These are phyloP conservation scores for Crocallis elinguaria DNA, from an alignment of 2,888 invertebrate species.

Conservation along the genomic window DNA sequence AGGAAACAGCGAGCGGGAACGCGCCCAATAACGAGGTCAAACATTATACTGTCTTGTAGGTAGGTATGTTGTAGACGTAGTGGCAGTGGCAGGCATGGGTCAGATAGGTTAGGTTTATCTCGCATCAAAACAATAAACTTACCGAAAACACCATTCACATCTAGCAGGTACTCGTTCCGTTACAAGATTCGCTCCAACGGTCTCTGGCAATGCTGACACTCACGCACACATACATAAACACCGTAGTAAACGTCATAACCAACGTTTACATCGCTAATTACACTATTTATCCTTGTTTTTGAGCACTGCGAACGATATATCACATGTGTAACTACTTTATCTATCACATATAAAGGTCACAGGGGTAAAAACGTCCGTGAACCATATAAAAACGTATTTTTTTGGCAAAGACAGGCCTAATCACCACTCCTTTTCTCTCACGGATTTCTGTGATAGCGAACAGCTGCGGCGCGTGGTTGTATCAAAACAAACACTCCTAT, in stretches of 20 bases:
- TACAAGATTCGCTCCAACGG: conserved; percentile 81
- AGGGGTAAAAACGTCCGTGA: conserved; percentile 58
- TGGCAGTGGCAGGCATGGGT: conserved; percentile 60
- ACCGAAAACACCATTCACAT: conserved; percentile 73
- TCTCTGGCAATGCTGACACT: conserved; percentile 77
- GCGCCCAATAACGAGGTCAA: conserved; percentile 69
- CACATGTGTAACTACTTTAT: conserved; percentile 61
- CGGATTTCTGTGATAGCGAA: conserved; percentile 83
- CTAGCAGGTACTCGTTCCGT: conserved; percentile 67
- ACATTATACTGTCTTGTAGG: conserved; percentile 16
- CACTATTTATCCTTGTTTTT: conserved; percentile 67
- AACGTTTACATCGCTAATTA: conserved; percentile 79
- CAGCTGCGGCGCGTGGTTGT: conserved; percentile 80
- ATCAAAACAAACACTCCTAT: conserved; percentile 78
- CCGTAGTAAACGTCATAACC: conserved; percentile 80
- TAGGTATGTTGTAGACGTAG: conserved; percentile 42
- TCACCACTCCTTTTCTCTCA: conserved; percentile 85
- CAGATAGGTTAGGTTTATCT: conserved; percentile 61
- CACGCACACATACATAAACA: conserved; percentile 70
- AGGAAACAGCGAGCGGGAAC: conserved; percentile 55
- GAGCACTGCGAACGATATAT: conserved; percentile 66
- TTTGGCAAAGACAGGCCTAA: conserved; percentile 77
- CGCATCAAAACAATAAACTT: conserved; percentile 68
- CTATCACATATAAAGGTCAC: conserved; percentile 62
- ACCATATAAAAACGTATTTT: conserved; percentile 78